Base-by-base conservation (phyloP, 1,140 invertebrate species). In the Phthorimaea operculella region DNA sequence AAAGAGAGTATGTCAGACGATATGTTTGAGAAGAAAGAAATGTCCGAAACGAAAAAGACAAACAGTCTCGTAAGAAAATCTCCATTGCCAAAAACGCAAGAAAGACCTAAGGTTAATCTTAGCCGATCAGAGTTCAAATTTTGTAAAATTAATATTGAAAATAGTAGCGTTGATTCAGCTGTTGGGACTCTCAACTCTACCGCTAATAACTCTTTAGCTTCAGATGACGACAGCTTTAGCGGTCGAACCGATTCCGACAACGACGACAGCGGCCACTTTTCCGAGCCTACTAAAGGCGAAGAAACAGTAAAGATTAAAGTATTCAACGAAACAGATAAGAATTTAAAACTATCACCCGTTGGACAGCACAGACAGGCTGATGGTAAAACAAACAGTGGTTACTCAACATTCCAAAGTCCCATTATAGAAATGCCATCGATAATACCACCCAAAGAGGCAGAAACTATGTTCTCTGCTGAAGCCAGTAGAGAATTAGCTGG, bases 401-500 rank as follows among this genome's bases (percentile, higher is more conserved):
- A 84, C 61, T 82, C 78, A 54, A 85, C 83, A 68, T 87, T 83
- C 63, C 83, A 86, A 73, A 76, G 69, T 57, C 76, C 83, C 44
- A 85, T 87, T 34, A 76, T 85, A 52, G 84, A 87, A 59, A 73
- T 87, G 72, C 83, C 85, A 39, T 56, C 79, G 9, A 85, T 86
- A 34, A 72, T 85, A 59, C 78, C 83, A 7, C 78, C 83, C 8
- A 84, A 86, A 67, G 64, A 77, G 59, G 21, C 79, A 59, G 60
- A 76, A 66, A 67, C 62, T 33, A 80, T 84, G 17, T 89, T 89
- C 61, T 83, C 78, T 18, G 86, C 87, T 12, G 87, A 90, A 44
- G 88, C 88, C 15, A 92, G 90, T 70, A 83, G 93, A 4, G 93
- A 94, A 65, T 83, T 91, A 59, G 92, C 92, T 2, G 93, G 93